Evolutionary conservation across 2,113 vertebrate species (phyloP).

Genomic region (Cyanistes caeruleus): DNA sequence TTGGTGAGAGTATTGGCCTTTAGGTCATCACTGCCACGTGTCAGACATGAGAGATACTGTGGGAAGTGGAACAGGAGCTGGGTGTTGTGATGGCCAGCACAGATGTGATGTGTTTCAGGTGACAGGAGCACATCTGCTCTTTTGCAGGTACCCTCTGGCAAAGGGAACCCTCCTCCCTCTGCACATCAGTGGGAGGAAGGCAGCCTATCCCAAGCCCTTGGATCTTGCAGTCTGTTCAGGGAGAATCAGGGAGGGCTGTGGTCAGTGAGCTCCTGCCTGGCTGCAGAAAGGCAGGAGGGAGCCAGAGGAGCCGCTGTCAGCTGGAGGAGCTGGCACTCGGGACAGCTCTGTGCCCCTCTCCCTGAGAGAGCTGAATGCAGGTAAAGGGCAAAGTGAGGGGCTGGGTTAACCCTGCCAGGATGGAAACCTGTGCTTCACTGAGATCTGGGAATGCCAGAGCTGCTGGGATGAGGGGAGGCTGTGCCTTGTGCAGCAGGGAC

Average conservation of each 20-base stretch:
- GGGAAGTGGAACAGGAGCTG: neutral
- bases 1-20: neutral
- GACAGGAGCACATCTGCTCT: neutral
- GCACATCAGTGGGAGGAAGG: neutral
- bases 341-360: too few species aligned
- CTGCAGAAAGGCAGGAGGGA: neutral
- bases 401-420: neutral
- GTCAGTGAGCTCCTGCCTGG: neutral
- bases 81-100: neutral
- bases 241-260: neutral
- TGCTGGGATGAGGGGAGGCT: neutral
- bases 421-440: neutral
- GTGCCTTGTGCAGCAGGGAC: neutral
- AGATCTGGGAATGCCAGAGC: neutral
- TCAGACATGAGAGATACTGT: neutral
- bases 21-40: neutral
- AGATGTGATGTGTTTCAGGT: neutral
- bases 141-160: neutral
- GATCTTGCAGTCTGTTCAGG: neutral
- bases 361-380: neutral
- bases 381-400: neutral
- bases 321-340: neutral
- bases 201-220: rapidly evolving
- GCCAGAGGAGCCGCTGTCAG: neutral
- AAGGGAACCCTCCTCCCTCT: neutral